phyloP scores from a whole-genome alignment of 2,797 vertebrate species.

The Enteromius fasciolatus region DNA sequence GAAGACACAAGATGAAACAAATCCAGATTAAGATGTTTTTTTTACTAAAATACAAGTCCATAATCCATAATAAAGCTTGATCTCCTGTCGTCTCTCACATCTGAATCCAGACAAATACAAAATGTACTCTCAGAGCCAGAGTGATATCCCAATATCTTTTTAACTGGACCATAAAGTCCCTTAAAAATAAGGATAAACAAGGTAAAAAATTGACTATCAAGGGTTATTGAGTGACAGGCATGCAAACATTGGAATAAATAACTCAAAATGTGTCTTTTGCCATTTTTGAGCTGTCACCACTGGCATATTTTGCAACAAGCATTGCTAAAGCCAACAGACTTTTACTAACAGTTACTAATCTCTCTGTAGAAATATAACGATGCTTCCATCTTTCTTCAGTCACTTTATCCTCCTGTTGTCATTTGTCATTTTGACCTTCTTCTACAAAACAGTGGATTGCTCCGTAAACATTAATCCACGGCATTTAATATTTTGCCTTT shows the following conservation, averaged over 20 bases:
- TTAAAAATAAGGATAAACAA: background rate
- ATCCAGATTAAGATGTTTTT: too few species aligned
- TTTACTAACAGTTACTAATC: background rate
- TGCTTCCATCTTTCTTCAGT: background rate
- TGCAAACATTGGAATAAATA: background rate
- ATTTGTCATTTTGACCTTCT: background rate
- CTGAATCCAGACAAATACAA: too few species aligned
- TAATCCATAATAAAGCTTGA: too few species aligned
- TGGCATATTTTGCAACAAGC: background rate
- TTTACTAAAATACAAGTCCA: too few species aligned
- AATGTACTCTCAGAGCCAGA: too few species aligned
- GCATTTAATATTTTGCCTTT: background rate
- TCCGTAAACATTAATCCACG: background rate
- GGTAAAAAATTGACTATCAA: background rate
- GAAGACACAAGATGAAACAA: too few species aligned
- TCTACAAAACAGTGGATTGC: background rate
- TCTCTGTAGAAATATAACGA: background rate
- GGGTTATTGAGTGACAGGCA: background rate
- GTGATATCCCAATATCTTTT: background rate
- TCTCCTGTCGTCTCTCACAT: too few species aligned
- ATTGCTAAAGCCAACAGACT: background rate
- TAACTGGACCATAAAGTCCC: background rate
- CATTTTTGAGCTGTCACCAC: background rate
- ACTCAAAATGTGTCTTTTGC: background rate
- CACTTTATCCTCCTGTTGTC: background rate